phyloP scores from a whole-genome alignment of 2,797 vertebrate species.

The Cryptoprocta ferox region DNA sequence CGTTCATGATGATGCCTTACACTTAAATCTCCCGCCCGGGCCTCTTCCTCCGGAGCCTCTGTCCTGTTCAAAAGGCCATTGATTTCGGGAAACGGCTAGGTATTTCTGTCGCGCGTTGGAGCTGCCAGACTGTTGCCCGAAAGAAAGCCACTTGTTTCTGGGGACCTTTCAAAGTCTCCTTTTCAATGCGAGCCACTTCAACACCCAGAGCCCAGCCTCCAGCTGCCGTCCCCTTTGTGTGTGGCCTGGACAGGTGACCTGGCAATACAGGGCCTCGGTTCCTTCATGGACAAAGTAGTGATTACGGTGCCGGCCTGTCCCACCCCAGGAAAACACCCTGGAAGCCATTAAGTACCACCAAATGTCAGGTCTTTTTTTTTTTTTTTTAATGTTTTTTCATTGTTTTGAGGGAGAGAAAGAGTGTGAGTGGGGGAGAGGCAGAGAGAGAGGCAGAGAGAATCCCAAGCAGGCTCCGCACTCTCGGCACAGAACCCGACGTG shows the following conservation, averaged over 20 bases:
- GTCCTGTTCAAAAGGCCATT: conserved; percentile 47
- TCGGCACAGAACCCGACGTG: too few species aligned
- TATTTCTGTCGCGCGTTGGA: not conserved
- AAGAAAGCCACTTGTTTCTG: not conserved
- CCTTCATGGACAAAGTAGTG: not conserved
- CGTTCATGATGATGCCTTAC: conserved; percentile 51
- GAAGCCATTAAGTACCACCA: not conserved
- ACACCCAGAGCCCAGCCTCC: not conserved
- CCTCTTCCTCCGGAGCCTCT: conserved; percentile 33
- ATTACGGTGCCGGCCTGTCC: not conserved
- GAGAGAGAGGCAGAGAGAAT: too few species aligned
- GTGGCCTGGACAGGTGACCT: not conserved
- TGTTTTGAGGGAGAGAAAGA: too few species aligned
- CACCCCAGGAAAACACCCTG: not conserved
- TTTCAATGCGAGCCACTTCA: not conserved
- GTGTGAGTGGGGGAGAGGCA: too few species aligned
- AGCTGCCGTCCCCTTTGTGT: not conserved
- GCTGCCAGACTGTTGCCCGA: not conserved
- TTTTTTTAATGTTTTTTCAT: too few species aligned
- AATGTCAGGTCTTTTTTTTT: not conserved
- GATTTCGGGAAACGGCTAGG: conserved; percentile 9
- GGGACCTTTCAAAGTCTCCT: conserved; percentile 6
- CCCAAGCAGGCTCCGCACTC: too few species aligned
- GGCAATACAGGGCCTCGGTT: not conserved
- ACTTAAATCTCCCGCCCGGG: conserved; percentile 16